These are phyloP conservation scores for Etheostoma nigrum DNA, from an alignment of 2,797 vertebrate species.

Conservation along the genomic window DNA sequence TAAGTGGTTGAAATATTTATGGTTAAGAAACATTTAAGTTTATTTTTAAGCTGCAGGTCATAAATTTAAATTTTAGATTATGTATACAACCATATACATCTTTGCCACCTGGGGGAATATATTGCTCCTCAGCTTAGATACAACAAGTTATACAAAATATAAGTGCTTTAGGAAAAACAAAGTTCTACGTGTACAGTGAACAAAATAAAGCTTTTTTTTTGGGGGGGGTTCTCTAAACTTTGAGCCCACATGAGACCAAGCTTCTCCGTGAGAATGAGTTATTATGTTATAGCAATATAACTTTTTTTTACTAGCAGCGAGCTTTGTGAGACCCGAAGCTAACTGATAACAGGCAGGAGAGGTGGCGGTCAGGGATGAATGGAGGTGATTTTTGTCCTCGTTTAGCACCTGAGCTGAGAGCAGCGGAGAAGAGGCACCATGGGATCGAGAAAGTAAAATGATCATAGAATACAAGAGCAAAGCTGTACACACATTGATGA, in stretches of 20 bases:
- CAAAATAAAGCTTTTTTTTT: neutral
- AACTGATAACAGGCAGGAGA: slow-evolving; percentile 15
- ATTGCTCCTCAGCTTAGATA: neutral
- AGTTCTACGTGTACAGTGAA: slow-evolving; percentile 3
- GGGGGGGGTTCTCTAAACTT: slow-evolving; percentile 1
- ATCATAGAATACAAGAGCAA: slow-evolving; percentile 17
- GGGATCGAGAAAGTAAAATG: slow-evolving; percentile 18
- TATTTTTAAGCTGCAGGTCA: slow-evolving; percentile 3
- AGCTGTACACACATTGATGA: slow-evolving; percentile 17
- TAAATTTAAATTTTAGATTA: neutral
- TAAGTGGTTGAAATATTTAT: neutral
- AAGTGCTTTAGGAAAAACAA: slow-evolving; percentile 14
- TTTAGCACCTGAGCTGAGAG: slow-evolving; percentile 36
- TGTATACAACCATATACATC: neutral
- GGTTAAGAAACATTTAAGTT: neutral
- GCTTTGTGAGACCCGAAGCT: slow-evolving; percentile 25
- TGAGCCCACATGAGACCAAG: neutral
- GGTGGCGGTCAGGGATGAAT: slow-evolving; percentile 26
- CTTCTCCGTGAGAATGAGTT: slow-evolving; percentile 1
- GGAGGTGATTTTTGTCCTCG: slow-evolving; percentile 49
- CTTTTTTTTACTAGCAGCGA: slow-evolving; percentile 10
- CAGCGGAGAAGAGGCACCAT: slow-evolving; percentile 35
- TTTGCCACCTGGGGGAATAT: neutral
- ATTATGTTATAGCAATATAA: neutral
- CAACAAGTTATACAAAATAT: neutral